Evolutionary conservation across 2,113 vertebrate species (phyloP), one percentile per base, ranked within the genome.

Genomic region (Centrocercus urophasianus): DNA sequence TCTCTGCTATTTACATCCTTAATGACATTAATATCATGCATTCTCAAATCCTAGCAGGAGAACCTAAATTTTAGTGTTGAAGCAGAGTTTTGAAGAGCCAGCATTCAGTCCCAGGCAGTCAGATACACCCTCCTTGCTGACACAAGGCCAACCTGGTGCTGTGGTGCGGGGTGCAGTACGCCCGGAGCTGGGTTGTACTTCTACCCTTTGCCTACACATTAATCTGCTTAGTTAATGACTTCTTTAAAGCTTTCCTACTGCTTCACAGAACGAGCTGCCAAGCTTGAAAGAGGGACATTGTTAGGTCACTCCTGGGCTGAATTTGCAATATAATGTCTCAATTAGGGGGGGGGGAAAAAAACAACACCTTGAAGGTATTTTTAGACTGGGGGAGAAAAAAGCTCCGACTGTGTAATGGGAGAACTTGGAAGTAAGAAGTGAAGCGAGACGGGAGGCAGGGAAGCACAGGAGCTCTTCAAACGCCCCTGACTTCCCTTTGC

Each of bases 1-100:
- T 92, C 90, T 97, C 96, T 97, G 96, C 96, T 95, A 90, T 25
- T 96, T 91, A 95, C 92, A 88, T 96, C 67, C 81, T 93, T 94
- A 94, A 93, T 93, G 86, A 70, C 89, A 92, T 93, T 94, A 96
- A 90, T 92, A 74, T 36, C 34, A 32, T 32, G 88, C 94, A 81
- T 90, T 95, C 88, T 82, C 85, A 93, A 96, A 89, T 86, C 82
- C 90, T 80, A 91, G 94, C 78, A 89, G 83, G 83, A 89, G 67
- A 95, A 69, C 71, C 96, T 89, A 84, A 89, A 96, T 93, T 91
- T 79, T 40, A 87, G 87, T 34, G 61, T 59, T 24, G 90, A 82
- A 95, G 89, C 67, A 56, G 91, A 78, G 85, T 93, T 95, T 73
- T 73, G 83, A 47, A 66, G 88, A 93, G 92, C 60, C 72, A 64